These are phyloP conservation scores for Ceratotherium simum DNA, from an alignment of 2,113 vertebrate species.

Conservation along the genomic window DNA sequence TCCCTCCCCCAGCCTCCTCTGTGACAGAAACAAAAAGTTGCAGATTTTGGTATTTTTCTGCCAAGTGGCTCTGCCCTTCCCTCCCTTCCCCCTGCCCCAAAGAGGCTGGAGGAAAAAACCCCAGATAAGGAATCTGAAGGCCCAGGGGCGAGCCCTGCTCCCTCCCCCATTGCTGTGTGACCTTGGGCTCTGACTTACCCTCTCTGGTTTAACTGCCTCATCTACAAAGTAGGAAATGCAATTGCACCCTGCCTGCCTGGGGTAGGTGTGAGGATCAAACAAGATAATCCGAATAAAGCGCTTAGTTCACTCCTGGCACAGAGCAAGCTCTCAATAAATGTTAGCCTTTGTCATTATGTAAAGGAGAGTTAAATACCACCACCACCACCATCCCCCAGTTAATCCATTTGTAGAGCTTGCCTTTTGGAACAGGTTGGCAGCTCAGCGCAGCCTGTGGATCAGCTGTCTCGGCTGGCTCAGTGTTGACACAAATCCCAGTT, in stretches of 20 bases:
- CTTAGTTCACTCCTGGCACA: constrained; percentile 61
- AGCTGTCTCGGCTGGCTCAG: not conserved
- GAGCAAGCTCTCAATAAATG: constrained; percentile 59
- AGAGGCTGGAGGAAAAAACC: not conserved
- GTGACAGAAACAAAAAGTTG: not conserved
- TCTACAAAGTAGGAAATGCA: not conserved
- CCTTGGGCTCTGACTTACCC: constrained; percentile 27
- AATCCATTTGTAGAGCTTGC: constrained; percentile 68
- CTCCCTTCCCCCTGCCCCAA: not conserved
- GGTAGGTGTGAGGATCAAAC: constrained; percentile 54
- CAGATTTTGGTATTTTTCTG: not conserved
- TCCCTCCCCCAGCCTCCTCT: constrained; percentile 1
- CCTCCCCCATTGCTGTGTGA: not conserved
- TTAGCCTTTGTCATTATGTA: constrained; percentile 70
- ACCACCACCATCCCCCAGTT: not conserved
- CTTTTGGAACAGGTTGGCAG: constrained; percentile 67
- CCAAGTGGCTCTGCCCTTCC: not conserved
- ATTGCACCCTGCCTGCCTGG: not conserved
- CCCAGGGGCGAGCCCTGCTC: not conserved
- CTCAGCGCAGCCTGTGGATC: not conserved
- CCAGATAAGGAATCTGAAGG: not conserved
- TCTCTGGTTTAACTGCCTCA: constrained; percentile 58
- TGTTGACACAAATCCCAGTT: not conserved
- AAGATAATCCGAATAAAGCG: constrained; percentile 65
- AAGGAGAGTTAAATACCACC: constrained; percentile 67